Conservation (phyloP, 2,888 invertebrate genomes). For the Diaprepes abbreviatus region DNA sequence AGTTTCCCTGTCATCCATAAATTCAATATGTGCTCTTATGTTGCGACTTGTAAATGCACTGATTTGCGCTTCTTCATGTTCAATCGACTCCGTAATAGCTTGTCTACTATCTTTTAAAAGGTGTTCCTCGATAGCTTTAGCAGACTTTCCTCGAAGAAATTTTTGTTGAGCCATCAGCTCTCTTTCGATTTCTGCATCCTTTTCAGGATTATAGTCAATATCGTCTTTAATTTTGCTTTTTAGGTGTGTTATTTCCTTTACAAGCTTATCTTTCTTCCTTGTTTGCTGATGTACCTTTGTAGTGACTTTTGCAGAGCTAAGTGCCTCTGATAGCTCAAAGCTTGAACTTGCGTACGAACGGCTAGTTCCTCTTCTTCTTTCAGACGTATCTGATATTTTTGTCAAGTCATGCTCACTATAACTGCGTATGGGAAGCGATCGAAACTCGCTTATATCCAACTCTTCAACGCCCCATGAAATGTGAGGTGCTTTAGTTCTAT, state of each 20-base stretch:
- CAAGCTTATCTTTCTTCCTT: slow-evolving; percentile 69
- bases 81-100: slow-evolving; percentile 68
- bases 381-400: slow-evolving; percentile 76
- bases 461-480: too few relatives aligned
- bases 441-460: slow-evolving; percentile 78
- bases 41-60: slow-evolving; percentile 57
- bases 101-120: slow-evolving; percentile 73
- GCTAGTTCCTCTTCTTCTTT: slow-evolving; percentile 72
- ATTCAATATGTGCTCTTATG: slow-evolving; percentile 60
- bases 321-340: slow-evolving; percentile 74
- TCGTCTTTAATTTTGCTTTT: slow-evolving; percentile 69
- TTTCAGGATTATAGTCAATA: slow-evolving; percentile 67
- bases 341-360: slow-evolving; percentile 74
- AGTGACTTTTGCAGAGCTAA: slow-evolving; percentile 74
- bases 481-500: too few relatives aligned
- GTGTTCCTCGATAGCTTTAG: slow-evolving; percentile 73
- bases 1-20: slow-evolving; percentile 67
- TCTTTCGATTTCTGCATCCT: slow-evolving; percentile 66
- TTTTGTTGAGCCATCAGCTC: slow-evolving; percentile 68
- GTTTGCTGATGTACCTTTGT: slow-evolving; percentile 74
- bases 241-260: slow-evolving; percentile 65
- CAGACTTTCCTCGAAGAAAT: slow-evolving; percentile 69
- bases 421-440: slow-evolving; percentile 75
- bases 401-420: slow-evolving; percentile 79
- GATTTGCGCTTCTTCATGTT: slow-evolving; percentile 52